These are phyloP conservation scores for Hydra vulgaris DNA, from an alignment of 30 jellyfish, hydroid and myxozoan species.

Conservation along the genomic window DNA sequence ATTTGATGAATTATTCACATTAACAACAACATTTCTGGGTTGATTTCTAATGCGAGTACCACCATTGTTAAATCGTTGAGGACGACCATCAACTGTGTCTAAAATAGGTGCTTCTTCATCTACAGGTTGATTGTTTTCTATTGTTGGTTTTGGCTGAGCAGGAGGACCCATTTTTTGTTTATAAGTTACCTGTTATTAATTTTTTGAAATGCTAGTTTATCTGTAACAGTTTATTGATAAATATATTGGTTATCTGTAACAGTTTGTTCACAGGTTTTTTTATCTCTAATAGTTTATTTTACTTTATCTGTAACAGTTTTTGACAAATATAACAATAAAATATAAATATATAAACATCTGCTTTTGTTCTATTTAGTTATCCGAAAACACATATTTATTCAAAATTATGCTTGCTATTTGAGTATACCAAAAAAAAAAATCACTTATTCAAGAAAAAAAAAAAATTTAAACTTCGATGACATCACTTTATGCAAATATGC, in stretches of 20 bases:
- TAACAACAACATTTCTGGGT: background rate
- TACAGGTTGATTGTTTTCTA: background rate
- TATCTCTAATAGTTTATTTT: no score
- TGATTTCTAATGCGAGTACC: background rate
- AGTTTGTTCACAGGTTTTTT: no score
- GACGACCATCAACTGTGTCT: background rate
- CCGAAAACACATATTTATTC: no score
- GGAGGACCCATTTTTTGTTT: slow-evolving; percentile 20
- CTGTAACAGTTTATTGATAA: background rate
- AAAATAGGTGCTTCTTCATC: background rate
- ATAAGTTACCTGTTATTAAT: slow-evolving; percentile 2
- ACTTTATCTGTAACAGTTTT: no score
- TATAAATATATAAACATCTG: no score
- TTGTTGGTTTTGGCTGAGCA: background rate
- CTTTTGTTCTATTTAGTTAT: no score
- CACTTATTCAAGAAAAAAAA: no score
- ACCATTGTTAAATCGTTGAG: no score
- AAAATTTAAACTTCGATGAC: background rate
- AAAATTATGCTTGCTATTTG: no score
- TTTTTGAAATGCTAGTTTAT: background rate
- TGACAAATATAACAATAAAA: no score
- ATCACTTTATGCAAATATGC: background rate
- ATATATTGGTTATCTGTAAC: no score
- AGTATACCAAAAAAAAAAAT: no score
- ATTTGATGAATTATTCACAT: background rate